These are phyloP conservation scores for Gonocerus acuteangulatus DNA, from an alignment of 2,888 invertebrate genomes.

Conservation along the genomic window DNA sequence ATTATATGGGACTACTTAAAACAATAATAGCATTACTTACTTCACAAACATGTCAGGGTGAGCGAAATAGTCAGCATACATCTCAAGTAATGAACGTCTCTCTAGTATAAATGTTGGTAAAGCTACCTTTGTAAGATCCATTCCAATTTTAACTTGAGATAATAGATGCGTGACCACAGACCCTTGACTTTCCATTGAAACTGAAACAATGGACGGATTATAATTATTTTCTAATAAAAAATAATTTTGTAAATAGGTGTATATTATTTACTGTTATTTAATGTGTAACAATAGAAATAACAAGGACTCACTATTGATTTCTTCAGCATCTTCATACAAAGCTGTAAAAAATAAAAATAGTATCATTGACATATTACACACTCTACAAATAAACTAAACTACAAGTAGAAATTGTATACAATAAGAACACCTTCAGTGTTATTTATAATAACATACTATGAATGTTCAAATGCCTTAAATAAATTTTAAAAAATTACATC, in stretches of 20 bases:
- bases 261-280: background rate
- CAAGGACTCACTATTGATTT: constrained; percentile 21
- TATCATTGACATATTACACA: background rate
- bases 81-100: constrained; percentile 91
- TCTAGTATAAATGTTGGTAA: constrained; percentile 98
- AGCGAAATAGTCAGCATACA: constrained; percentile 99
- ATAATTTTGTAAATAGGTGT: background rate
- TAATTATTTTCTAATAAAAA: background rate
- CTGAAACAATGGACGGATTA: too few relatives aligned
- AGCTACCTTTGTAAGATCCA: constrained; percentile 98
- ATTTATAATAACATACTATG: too few relatives aligned
- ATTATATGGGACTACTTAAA: too few relatives aligned
- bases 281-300: too few relatives aligned
- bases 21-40: too few relatives aligned
- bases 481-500: too few relatives aligned
- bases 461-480: too few relatives aligned
- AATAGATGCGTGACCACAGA: constrained; percentile 93
- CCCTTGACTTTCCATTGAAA: constrained; percentile 88
- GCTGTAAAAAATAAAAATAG: constrained; percentile 10
- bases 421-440: too few relatives aligned
- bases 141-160: constrained; percentile 96
- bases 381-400: background rate
- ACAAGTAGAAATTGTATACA: too few relatives aligned
- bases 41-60: constrained; percentile 94
- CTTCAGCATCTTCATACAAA: constrained; percentile 29